Conservation (phyloP, 2,113 vertebrate genomes). For the Clarias batrachus region DNA sequence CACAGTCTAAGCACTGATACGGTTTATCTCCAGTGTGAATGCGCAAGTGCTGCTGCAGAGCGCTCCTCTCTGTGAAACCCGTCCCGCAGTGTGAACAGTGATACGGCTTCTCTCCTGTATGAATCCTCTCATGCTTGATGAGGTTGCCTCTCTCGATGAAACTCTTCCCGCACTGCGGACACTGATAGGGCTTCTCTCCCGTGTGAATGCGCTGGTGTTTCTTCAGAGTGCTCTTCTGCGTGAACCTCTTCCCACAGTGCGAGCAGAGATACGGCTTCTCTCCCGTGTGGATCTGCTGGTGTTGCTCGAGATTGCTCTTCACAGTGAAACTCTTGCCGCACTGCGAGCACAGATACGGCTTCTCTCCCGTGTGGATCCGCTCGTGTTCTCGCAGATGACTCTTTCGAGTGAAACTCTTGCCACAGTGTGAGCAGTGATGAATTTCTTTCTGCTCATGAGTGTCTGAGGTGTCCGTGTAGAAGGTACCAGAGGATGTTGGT, state of each 20-base stretch:
- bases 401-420: background rate
- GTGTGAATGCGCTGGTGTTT: conserved; percentile 14
- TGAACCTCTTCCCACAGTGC: background rate
- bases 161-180: background rate
- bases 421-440: background rate
- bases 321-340: background rate
- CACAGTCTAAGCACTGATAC: background rate
- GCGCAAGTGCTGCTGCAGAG: background rate
- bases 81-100: background rate
- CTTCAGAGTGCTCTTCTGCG: conserved; percentile 1
- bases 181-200: background rate
- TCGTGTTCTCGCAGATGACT: background rate
- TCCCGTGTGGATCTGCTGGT: background rate
- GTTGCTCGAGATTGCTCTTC: background rate
- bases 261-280: background rate
- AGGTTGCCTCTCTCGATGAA: background rate
- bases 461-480: background rate
- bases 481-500: background rate
- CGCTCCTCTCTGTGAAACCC: background rate
- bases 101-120: background rate
- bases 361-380: conserved; percentile 3
- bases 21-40: conserved; percentile 13
- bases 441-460: background rate
- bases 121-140: background rate
- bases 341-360: background rate